Evolutionary conservation across 2,797 vertebrate species (phyloP), one percentile per base, ranked within the genome.

Genomic region (Galago senegalensis): DNA sequence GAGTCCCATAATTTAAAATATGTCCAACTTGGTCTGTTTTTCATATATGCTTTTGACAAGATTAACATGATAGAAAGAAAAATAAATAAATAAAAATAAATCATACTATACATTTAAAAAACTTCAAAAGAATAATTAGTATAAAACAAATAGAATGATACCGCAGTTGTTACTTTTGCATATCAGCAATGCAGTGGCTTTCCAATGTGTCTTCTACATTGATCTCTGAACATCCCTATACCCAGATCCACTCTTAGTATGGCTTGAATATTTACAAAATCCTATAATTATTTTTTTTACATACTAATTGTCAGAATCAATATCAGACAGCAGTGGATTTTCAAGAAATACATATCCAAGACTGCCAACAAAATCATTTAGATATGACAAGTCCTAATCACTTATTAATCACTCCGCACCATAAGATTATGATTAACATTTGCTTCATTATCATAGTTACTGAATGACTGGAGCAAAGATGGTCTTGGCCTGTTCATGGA

Each of bases 331-430:
- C 77, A 72, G 23, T 85, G 7, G 25, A 73, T 69, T 84, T 92
- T 25, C 53, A 87, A 91, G 27, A 92, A 94, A 58, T 20, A 40
- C 7, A 17, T 82, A 95, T 81, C 21, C 40, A 58, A 89, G 40
- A 80, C 12, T 92, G 25, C 46, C 76, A 94, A 60, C 21, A 81
- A 91, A 96, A 84, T 87, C 25, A 82, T n/a, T 87, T 96, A 40
- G 84, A 27, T 75, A 87, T 75, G 27, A 73, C 46, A 93, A 94
- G 67, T 95, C 31, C 61, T 87, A 92, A 53, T 65, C 34, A 40
- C 43, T 61, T 70, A 93, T 76, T 87, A 86, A 91, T 95, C 29
- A 37, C 14, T 69, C 75, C 86, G 20, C 7, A 70, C 92, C 49
- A 63, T 2, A 56, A 93, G 61, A 89, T 65, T 4, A 21, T 85